Evolutionary conservation across 2,113 vertebrate species (phyloP).

Genomic region (Hyla sarda): DNA sequence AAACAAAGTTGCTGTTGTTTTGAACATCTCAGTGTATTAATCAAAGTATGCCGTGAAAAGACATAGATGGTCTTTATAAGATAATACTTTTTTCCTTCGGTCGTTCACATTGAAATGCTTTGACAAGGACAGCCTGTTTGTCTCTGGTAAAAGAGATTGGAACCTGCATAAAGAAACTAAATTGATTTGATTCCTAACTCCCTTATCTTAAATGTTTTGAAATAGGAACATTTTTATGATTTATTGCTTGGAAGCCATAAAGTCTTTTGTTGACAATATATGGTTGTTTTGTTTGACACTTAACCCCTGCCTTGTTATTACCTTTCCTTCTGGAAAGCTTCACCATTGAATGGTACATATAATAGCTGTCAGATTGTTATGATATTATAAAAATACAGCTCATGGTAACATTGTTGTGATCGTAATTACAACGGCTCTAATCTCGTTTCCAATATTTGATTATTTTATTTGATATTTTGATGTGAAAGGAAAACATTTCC

Average conservation of each 20-base stretch:
- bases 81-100: conserved; percentile 71
- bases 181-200: conserved; percentile 82
- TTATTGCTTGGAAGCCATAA: conserved; percentile 83
- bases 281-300: conserved; percentile 63
- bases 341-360: conserved; percentile 47
- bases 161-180: conserved; percentile 74
- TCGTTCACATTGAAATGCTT: conserved; percentile 72
- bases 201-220: conserved; percentile 84
- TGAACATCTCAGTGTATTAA: conserved; percentile 44
- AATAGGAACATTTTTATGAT: conserved; percentile 84
- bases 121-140: conserved; percentile 73
- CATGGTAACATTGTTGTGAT: conserved; percentile 24
- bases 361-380: conserved; percentile 53
- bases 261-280: conserved; percentile 76
- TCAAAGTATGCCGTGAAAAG: conserved; percentile 61
- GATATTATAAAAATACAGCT: conserved; percentile 41
- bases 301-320: conserved; percentile 55
- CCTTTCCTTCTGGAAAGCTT: conserved; percentile 40
- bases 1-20: conserved; percentile 50
- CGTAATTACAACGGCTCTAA: conserved; percentile 12
- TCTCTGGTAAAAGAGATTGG: conserved; percentile 70
- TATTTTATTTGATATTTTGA: conserved; percentile 3
- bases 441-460: conserved; percentile 28
- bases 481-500: conserved; percentile 1
- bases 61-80: conserved; percentile 60